These are phyloP conservation scores for Itoplectis maculator DNA, from an alignment of 2,888 invertebrate genomes.

Conservation along the genomic window DNA sequence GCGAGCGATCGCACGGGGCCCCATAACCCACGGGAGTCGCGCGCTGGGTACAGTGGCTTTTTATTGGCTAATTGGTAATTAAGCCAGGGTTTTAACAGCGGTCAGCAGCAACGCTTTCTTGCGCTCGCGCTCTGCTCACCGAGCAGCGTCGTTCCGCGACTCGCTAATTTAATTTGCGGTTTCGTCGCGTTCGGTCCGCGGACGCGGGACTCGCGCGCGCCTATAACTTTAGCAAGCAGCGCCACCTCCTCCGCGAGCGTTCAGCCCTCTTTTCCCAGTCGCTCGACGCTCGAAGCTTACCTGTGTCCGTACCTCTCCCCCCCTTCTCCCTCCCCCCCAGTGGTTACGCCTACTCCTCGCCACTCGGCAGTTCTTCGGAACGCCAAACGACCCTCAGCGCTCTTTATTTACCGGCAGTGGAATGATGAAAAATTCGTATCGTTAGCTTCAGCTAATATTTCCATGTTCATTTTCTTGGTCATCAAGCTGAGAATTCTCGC, in stretches of 20 bases:
- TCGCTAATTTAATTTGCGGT: constrained; percentile 84
- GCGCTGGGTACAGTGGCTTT: constrained; percentile 75
- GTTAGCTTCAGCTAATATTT: neutral
- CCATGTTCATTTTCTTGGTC: too few relatives aligned
- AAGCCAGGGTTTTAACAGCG: constrained; percentile 81
- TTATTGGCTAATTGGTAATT: constrained; percentile 84
- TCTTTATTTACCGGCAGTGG: constrained; percentile 36
- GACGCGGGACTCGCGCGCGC: constrained; percentile 64
- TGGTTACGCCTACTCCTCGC: constrained; percentile 66
- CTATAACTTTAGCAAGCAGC: constrained; percentile 57
- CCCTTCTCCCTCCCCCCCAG: too few relatives aligned
- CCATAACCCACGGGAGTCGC: constrained; percentile 56
- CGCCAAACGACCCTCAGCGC: constrained; percentile 2
- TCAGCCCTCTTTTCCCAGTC: constrained; percentile 60
- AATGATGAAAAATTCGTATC: constrained; percentile 53
- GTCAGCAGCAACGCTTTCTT: constrained; percentile 83
- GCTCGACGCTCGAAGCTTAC: too few relatives aligned
- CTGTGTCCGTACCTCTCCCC: constrained; percentile 50
- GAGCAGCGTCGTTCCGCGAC: constrained; percentile 78
- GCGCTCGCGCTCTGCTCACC: too few relatives aligned
- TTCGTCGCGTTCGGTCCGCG: constrained; percentile 81
- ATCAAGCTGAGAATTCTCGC: neutral
- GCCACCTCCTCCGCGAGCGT: constrained; percentile 34
- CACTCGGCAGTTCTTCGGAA: constrained; percentile 29
- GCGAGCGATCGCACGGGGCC: constrained; percentile 57